These are phyloP conservation scores for Athalia rosae DNA, from an alignment of 2,888 invertebrate genomes.

Conservation along the genomic window DNA sequence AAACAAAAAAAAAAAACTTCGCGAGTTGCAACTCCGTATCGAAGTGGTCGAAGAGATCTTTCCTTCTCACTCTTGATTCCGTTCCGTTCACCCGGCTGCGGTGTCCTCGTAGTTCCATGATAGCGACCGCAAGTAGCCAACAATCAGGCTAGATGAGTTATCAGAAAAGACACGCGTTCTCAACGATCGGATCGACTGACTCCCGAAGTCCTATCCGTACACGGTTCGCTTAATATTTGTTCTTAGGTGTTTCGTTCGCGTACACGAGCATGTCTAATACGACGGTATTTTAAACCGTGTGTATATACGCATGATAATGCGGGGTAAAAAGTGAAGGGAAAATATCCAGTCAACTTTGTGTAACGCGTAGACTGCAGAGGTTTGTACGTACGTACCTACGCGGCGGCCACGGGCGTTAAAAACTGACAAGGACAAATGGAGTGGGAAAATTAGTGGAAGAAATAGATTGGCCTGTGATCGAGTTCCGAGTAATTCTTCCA, in stretches of 20 bases:
- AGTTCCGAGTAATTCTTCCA: conserved; percentile 29
- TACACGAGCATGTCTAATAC: background rate
- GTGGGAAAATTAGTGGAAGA: conserved; percentile 15
- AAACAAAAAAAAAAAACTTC: background rate
- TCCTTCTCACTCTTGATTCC: conserved; percentile 5
- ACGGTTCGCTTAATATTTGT: background rate
- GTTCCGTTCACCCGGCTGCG: conserved; percentile 22
- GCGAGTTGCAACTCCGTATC: background rate
- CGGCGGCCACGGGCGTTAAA: conserved; percentile 4
- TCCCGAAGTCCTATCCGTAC: background rate
- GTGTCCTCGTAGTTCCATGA: background rate
- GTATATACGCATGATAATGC: too few species aligned
- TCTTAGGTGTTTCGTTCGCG: background rate
- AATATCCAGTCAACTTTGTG: background rate
- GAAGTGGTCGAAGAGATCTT: background rate
- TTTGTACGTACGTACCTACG: too few species aligned
- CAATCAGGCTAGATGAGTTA: conserved; percentile 37
- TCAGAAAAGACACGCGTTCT: conserved; percentile 24
- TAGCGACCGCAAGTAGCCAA: conserved; percentile 22
- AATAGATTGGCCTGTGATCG: conserved; percentile 32
- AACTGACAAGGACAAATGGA: background rate
- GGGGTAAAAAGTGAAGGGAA: conserved; percentile 45
- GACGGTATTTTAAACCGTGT: background rate
- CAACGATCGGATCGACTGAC: conserved; percentile 26
- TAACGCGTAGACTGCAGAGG: background rate